Base-by-base conservation (phyloP, 2,888 invertebrate species). In the Cephonodes hylas region DNA sequence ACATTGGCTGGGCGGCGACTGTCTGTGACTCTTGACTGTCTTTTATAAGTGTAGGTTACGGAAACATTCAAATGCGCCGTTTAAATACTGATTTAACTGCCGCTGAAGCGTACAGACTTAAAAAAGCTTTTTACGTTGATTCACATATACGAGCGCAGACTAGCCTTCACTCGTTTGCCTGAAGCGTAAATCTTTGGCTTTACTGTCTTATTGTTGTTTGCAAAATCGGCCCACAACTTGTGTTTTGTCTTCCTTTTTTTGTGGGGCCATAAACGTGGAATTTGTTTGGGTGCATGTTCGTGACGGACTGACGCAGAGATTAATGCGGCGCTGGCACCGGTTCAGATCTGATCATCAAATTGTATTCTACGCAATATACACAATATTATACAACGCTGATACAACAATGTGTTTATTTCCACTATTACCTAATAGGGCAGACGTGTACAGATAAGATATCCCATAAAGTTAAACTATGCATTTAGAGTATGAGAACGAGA, bases 281-380 rank as follows among this genome's bases (percentile, higher is more conserved):
- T 79, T 81, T 81, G 83, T 84, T 83, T 83, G 80, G 81, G 79
- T 76, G 77, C 72, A 71, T 60, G 61, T 31, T 68, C 68, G 65
- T 77, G 70, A 79, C 74, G 74, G 72, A 72, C 66, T 71, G 70
- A 64, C 67, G 63, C 67, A 70, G 61, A 66, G 71, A 72, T 76
- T 73, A 70, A 67, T 63, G 64, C 48, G 63, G 64, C 60, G 18
- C 70, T 85, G 86, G 86, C 85, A 76, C 15, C 62, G 44, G 34
- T 69, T 84, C 85, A 85, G 72, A 60, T 58, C 23, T 57, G 4
- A 18, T 31, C 57, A 45, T 18, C 25, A 20, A 18, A 44, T 38
- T 42, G 22, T 20, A n/a, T 6, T 22, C 42, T 20, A 22, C 42
- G 48, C 46, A 63, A 44, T 62, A 2, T 0, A 44, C 20, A 18